Evolutionary conservation across 64 coral and sea anemone genomes (phyloP), one percentile per base, ranked within the genome.

Genomic region (Trachythela sp.): DNA sequence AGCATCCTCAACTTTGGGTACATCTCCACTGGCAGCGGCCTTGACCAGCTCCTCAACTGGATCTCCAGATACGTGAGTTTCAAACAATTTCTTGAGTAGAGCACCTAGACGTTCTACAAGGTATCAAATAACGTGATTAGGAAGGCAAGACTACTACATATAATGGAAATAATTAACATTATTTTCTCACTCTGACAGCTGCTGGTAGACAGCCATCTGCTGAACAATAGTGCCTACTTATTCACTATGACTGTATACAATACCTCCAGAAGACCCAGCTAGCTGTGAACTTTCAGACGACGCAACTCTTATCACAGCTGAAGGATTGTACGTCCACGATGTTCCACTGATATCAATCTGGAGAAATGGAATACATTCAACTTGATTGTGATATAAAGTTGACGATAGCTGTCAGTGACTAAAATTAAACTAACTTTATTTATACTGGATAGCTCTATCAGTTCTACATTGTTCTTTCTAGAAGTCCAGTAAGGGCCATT

Each of bases 301-400:
- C 48, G 96, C 96, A 20, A 99, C 96, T 70, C 92, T 95, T 14
- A 91, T 91, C 39, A 94, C 93, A 84, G 89, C 91, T 31, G 83
- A 22, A 49, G 96, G 96, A 87, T 95, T 99, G 42, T 99, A 95
- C 0, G 93, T 99, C 93, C 93, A 99, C 0, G 96, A 99, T 26
- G 96, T 99, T 30, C 96, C 96, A 92, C 96, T 94, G 26, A 99
- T 94, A 85, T 99, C 96, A 54, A 99, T 93, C 96, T 99, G 52
- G 9, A 89, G 8, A 15, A 80, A 34, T 37, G 32, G 0, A 29
- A 35, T 11, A 80, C 11, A 0, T 20, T 11, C 8, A 27, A 8
- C 1, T 64, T 64, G 18, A 64, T 64, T 26, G 8, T 26, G 56
- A 64, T 1, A 64, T 6, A 18, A 52, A 1, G 1, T 11, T 7